Conservation (phyloP, 64 coral and sea anemone species). For the Stichodactyla mertensii region DNA sequence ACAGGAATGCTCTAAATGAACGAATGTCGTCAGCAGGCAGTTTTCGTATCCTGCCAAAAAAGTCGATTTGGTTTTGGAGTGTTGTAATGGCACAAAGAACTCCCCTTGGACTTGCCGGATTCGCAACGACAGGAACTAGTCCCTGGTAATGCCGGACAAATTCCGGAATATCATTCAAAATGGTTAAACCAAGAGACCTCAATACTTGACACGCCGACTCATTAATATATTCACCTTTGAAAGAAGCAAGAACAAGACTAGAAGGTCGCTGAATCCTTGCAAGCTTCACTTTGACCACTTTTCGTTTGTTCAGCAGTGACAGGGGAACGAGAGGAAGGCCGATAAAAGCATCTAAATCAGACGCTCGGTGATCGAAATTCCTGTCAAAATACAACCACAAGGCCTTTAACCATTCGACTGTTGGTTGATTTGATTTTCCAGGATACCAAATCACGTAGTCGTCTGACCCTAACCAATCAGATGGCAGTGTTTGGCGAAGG, state of each 20-base stretch:
- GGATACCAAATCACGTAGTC: constrained; percentile 38
- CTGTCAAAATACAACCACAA: constrained; percentile 60
- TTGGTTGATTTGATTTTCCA: background rate
- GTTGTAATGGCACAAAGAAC: constrained; percentile 32
- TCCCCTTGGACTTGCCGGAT: constrained; percentile 45
- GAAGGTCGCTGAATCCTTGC: constrained; percentile 36
- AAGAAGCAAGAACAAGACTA: constrained; percentile 38
- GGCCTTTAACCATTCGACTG: constrained; percentile 42
- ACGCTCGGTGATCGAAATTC: constrained; percentile 4
- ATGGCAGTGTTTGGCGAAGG: constrained; percentile 16
- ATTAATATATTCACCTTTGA: background rate
- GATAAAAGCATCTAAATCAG: constrained; percentile 33
- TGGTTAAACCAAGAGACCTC: constrained; percentile 28
- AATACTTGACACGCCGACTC: constrained; percentile 6
- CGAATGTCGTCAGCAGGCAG: constrained; percentile 19
- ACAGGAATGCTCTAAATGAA: constrained; percentile 48
- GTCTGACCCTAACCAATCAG: constrained; percentile 3
- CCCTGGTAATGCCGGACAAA: constrained; percentile 31
- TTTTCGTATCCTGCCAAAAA: background rate
- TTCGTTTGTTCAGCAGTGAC: background rate
- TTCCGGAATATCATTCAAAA: constrained; percentile 49
- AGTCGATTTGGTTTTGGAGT: background rate
- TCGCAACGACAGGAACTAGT: constrained; percentile 20
- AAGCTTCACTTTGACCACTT: constrained; percentile 9
- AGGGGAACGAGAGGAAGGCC: constrained; percentile 25